Evolutionary conservation across 1,140 invertebrate genomes (phyloP).

Genomic region (Monomorium pharaonis): DNA sequence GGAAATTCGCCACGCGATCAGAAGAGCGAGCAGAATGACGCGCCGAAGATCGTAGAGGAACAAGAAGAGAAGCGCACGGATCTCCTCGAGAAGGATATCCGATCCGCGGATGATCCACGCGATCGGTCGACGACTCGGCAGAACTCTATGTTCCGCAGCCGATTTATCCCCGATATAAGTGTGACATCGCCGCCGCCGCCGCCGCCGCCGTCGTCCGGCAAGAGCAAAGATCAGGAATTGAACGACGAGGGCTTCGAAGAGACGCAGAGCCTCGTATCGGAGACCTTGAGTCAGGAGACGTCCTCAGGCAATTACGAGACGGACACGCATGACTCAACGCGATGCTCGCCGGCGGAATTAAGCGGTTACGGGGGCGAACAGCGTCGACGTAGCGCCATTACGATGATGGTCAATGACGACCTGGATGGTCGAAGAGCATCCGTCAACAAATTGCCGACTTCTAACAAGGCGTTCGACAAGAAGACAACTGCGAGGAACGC

Average conservation of each 20-base stretch:
- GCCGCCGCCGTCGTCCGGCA: conserved; percentile 68
- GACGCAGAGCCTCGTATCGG: conserved; percentile 93
- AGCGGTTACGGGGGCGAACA: conserved; percentile 29
- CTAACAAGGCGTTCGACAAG: conserved; percentile 38
- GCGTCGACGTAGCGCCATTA: not conserved
- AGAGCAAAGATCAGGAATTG: conserved; percentile 88
- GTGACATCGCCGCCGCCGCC: conserved; percentile 75
- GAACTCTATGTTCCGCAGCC: conserved; percentile 51
- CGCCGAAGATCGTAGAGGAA: not conserved
- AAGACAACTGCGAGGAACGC: conserved; percentile 26
- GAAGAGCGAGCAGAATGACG: conserved; percentile 27
- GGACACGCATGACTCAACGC: conserved; percentile 86
- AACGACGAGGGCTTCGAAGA: conserved; percentile 96
- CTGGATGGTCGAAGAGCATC: not conserved
- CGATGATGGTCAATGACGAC: not conserved
- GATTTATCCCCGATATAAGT: conserved; percentile 83
- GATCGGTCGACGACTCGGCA: conserved; percentile 2
- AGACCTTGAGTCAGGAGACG: conserved; percentile 92
- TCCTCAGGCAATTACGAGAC: conserved; percentile 90
- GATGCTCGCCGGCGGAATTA: conserved; percentile 82
- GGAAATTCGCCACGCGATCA: not conserved
- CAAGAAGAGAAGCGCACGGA: not conserved
- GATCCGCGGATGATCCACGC: not conserved
- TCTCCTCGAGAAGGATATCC: not conserved
- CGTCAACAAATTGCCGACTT: not conserved